Base-by-base conservation (phyloP, 30 jellyfish, hydroid and myxozoan genomes). In the Cassiopea andromeda region DNA sequence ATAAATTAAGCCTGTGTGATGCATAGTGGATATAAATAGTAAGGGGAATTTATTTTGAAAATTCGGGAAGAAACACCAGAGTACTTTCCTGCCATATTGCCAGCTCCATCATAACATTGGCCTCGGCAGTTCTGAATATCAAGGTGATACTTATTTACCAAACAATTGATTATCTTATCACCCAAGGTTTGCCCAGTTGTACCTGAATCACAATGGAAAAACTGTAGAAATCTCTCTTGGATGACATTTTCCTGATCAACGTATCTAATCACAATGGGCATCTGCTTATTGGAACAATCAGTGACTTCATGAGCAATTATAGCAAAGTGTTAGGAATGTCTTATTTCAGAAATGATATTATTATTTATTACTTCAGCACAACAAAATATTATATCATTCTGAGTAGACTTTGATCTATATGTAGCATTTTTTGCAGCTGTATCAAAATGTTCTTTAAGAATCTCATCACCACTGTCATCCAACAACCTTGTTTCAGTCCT, bases 211-310 rank as follows among this genome's bases (percentile, higher is more conserved):
- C 72, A 67, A 48, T 59, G 83, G 50, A 81, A 60, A 58, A 81
- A 61, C 46, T 80, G 54, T 10, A 61, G 2, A 27, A 80, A 80
- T 17, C 89, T 43, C 27, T 80, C 89, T 64, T 80, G 89, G 10
- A 80, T 80, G 7, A 50, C 66, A 2, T 59, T 6, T 4, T 60
- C 13, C 84, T 80, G 7, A 50, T 60, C 80, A 54, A 89, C 84
- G 59, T 70, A 73, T 1, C 97, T 48, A 43, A 84, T 2, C 7
- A 84, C 96, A 2, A 91, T 27, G 2, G 83, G 80, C 78, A 91
- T 18, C 49, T 85, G 97, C 54, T 91, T 92, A n/a, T 50, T 84
- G 2, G 97, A 46, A 73, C 84, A 69, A 77, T 73, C 97, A 54
- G 87, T 44, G 14, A 75, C 82, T 75, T 85, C 85, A 76, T 61